phyloP scores from a whole-genome alignment of 2,888 invertebrate genomes.

The Rhagonycha fulva region DNA sequence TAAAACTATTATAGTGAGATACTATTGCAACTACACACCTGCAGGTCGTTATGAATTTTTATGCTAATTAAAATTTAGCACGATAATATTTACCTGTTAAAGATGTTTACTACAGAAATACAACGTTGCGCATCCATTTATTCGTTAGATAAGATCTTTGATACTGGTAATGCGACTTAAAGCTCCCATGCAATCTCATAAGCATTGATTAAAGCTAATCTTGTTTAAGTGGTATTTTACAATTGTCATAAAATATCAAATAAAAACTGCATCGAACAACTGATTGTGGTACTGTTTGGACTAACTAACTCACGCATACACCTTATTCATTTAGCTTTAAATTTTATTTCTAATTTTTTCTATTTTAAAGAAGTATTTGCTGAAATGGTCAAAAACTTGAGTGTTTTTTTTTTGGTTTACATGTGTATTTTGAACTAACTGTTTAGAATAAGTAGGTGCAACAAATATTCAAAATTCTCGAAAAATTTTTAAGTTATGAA shows the following conservation, averaged over 20 bases:
- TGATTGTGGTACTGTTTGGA: neutral
- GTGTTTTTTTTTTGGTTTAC: no score
- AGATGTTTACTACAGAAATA: slow-evolving; percentile 31
- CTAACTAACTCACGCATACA: neutral
- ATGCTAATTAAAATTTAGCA: slow-evolving; percentile 31
- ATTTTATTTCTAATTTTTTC: neutral
- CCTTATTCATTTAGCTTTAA: neutral
- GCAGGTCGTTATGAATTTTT: slow-evolving; percentile 29
- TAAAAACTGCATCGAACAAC: neutral
- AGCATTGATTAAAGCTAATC: slow-evolving; percentile 29
- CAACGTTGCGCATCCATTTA: slow-evolving; percentile 26
- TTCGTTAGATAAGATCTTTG: slow-evolving; percentile 28
- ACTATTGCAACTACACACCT: slow-evolving; percentile 24
- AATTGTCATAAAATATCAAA: slow-evolving; percentile 4
- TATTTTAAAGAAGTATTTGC: no score
- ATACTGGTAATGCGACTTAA: slow-evolving; percentile 29
- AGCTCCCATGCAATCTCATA: slow-evolving; percentile 26
- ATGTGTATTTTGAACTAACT: no score
- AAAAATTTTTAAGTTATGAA: no score
- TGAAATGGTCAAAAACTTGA: no score
- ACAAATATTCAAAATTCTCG: no score
- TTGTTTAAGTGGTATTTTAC: slow-evolving; percentile 23
- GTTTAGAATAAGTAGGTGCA: no score
- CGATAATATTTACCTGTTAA: slow-evolving; percentile 30
- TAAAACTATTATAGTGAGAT: slow-evolving; percentile 5